Percentiles rank a stretch among this genome's conserved stretches.
These are phyloP conservation scores for Protobothrops mucrosquamatus DNA, from an alignment of 2,113 vertebrate species.

Conservation along the genomic window DNA sequence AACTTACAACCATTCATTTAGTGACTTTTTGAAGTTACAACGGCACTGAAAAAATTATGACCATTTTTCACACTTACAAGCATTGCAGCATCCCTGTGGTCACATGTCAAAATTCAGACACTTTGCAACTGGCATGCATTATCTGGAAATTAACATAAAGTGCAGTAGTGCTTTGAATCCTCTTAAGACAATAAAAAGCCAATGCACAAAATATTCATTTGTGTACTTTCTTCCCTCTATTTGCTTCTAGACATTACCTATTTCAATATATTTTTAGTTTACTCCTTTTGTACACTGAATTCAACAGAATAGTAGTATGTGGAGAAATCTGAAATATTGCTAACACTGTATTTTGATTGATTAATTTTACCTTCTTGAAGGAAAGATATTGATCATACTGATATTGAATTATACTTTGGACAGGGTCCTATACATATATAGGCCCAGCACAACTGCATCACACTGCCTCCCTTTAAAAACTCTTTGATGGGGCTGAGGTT, in stretches of 20 bases:
- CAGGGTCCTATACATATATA: neutral
- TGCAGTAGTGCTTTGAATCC: too few species aligned
- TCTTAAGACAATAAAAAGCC: too few species aligned
- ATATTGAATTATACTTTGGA: neutral
- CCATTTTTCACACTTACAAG: too few species aligned
- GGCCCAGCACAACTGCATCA: neutral
- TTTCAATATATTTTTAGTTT: neutral
- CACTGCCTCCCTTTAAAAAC: neutral
- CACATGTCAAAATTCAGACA: too few species aligned
- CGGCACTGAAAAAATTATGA: too few species aligned
- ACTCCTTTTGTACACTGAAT: neutral
- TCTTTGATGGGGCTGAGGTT: neutral
- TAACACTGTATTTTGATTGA: neutral
- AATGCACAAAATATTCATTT: neutral
- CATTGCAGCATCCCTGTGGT: too few species aligned
- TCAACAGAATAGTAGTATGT: neutral
- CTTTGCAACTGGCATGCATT: too few species aligned
- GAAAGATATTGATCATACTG: neutral
- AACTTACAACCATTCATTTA: too few species aligned
- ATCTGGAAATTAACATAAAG: neutral
- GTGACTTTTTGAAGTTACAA: too few species aligned
- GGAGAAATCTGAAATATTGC: neutral
- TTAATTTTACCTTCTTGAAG: neutral
- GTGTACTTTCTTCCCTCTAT: neutral
- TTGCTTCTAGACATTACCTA: neutral